Conservation (phyloP, 1,140 invertebrate species). For the Diabrotica virgifera region DNA sequence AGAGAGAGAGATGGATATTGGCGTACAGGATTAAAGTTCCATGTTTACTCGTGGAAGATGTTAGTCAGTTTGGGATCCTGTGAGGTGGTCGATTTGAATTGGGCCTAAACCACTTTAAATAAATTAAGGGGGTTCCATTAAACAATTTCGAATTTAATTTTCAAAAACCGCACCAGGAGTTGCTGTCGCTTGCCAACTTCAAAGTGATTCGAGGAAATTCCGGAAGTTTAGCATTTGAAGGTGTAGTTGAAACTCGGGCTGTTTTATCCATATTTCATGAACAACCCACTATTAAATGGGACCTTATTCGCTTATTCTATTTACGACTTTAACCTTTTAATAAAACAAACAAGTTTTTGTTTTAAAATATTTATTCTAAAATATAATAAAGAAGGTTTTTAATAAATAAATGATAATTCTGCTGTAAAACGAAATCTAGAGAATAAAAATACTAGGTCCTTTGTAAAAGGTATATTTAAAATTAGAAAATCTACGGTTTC, state of each 20-base stretch:
- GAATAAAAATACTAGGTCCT: too few species aligned
- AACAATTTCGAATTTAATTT: constrained; percentile 17
- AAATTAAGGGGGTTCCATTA: constrained; percentile 16
- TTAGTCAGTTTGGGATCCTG: constrained; percentile 15
- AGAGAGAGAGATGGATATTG: neutral
- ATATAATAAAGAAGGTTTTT: too few species aligned
- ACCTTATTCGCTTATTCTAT: too few species aligned
- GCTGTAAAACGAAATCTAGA: too few species aligned
- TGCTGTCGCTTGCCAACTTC: constrained; percentile 1
- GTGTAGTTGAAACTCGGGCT: neutral
- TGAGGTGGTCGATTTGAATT: constrained; percentile 17
- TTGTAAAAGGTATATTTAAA: too few species aligned
- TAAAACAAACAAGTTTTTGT: too few species aligned
- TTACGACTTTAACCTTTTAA: too few species aligned
- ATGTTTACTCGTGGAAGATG: constrained; percentile 15
- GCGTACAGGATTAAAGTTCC: constrained; percentile 10
- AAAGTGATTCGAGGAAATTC: constrained; percentile 13
- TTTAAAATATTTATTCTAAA: too few species aligned
- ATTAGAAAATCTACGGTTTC: too few species aligned
- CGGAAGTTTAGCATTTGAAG: neutral
- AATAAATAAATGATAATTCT: too few species aligned
- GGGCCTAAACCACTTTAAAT: constrained; percentile 14
- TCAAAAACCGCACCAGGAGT: constrained; percentile 12
- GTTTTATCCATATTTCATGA: too few species aligned
- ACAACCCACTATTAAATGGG: too few species aligned